Evolutionary conservation across 2,888 invertebrate species (phyloP).

Genomic region (Drosophila cognata): DNA sequence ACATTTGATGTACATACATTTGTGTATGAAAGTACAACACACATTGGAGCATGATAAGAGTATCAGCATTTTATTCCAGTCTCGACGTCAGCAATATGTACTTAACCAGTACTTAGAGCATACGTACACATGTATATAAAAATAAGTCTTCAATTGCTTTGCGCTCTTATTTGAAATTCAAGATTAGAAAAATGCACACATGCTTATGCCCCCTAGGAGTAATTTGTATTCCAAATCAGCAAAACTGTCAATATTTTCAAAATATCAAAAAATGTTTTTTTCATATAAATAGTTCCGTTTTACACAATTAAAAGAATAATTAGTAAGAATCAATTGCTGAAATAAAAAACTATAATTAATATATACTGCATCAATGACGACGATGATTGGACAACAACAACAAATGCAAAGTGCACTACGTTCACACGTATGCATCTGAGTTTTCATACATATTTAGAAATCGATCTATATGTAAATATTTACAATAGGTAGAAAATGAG

Average conservation of each 20-base stretch:
- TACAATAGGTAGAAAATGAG: constrained; percentile 18
- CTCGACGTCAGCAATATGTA: neutral
- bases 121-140: neutral
- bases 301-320: constrained; percentile 1
- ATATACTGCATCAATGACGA: constrained; percentile 5
- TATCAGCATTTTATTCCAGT: constrained; percentile 22
- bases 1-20: constrained; percentile 2
- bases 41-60: constrained; percentile 36
- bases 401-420: constrained; percentile 4
- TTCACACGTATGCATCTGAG: constrained; percentile 16
- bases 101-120: neutral
- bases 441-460: constrained; percentile 5
- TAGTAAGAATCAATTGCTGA: neutral
- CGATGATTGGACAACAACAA: constrained; percentile 10
- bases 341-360: constrained; percentile 19
- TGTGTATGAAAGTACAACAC: neutral
- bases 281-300: neutral
- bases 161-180: neutral
- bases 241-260: neutral
- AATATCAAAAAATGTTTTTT: neutral
- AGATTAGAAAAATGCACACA: neutral
- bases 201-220: neutral
- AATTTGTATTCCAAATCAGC: neutral
- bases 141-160: neutral
- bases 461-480: constrained; percentile 2